Evolutionary conservation across 2,113 vertebrate genomes (phyloP), one percentile per base, ranked within the genome.

Genomic region (Chaenogobius annularis): DNA sequence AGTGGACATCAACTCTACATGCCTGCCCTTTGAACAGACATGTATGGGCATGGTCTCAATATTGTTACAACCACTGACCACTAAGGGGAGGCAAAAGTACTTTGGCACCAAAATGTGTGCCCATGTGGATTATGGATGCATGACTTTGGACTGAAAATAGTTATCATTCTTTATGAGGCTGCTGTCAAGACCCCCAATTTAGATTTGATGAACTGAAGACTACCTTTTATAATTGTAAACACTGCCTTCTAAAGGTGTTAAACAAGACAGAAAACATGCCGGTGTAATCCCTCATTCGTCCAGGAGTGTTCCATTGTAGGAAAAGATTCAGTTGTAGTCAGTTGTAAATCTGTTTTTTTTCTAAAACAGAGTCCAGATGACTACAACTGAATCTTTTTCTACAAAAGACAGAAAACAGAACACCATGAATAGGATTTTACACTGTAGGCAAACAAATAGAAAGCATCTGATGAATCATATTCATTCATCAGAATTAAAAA

Each of bases 1-100:
- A 68, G 59, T 72, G 69, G 74, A 5, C 35, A 50, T 65, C 66
- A 81, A 56, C 68, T 40, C 2, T 1, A 74, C 85, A 77, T 80
- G 83, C 8, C 74, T 80, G n/a, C 3, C 22, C 17, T 15, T 11
- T 46, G 31, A 15, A 2, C 35, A 66, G 76, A 46, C 81, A 79
- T 77, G 83, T 77, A 0, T 1, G 55, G 65, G 50, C 65, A 8
- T 15, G 3, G 46, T 44, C 66, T 20, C 5, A 47, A 65, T 35
- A 0, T 15, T 47, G 46, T 13, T 6, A 54, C 40, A 63, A 40
- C 11, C 44, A 68, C 6, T 77, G 66, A 77, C 63, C 52, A 48
- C 40, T 46, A 1, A 68, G 19, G 43, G 67, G 58, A 64, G 47
- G 15, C 6, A 55, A 31, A 62, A 52, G 14, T 48, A 8, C 35